Evolutionary conservation across 2,797 vertebrate species (phyloP).

Genomic region (Rhyacichthys aspro): DNA sequence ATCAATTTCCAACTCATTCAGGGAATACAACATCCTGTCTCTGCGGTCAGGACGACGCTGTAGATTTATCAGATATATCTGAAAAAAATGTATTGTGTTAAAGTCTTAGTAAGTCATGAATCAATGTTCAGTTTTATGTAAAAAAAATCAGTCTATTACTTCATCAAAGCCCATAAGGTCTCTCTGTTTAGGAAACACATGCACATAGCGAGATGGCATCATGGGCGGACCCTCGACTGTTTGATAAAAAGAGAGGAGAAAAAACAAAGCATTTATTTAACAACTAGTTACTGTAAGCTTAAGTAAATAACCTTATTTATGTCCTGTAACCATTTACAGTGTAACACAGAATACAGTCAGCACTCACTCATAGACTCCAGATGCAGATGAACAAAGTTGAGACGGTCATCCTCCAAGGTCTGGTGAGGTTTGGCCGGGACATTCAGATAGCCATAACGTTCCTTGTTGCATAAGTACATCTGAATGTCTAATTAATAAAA

Average conservation of each 20-base stretch:
- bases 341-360: not conserved
- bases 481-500: slow-evolving; percentile 77
- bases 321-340: no score
- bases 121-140: not conserved
- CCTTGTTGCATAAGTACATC: slow-evolving; percentile 90
- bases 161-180: slow-evolving; percentile 95
- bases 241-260: slow-evolving; percentile 11
- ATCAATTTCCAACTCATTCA: slow-evolving; percentile 89
- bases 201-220: slow-evolving; percentile 83
- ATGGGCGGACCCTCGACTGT: slow-evolving; percentile 91
- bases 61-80: slow-evolving; percentile 96
- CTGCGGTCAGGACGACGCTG: slow-evolving; percentile 87
- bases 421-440: slow-evolving; percentile 90
- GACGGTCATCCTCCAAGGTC: slow-evolving; percentile 86
- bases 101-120: not conserved
- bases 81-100: not conserved
- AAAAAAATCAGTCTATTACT: slow-evolving; percentile 69
- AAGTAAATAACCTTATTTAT: no score
- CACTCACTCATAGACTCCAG: slow-evolving; percentile 90
- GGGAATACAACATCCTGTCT: slow-evolving; percentile 88
- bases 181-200: slow-evolving; percentile 81
- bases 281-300: no score
- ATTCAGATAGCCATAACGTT: slow-evolving; percentile 91
- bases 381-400: slow-evolving; percentile 92
- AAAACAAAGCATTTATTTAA: not conserved